Conservation (phyloP, 2,113 vertebrate species). For the Pyrgilauda ruficollis region DNA sequence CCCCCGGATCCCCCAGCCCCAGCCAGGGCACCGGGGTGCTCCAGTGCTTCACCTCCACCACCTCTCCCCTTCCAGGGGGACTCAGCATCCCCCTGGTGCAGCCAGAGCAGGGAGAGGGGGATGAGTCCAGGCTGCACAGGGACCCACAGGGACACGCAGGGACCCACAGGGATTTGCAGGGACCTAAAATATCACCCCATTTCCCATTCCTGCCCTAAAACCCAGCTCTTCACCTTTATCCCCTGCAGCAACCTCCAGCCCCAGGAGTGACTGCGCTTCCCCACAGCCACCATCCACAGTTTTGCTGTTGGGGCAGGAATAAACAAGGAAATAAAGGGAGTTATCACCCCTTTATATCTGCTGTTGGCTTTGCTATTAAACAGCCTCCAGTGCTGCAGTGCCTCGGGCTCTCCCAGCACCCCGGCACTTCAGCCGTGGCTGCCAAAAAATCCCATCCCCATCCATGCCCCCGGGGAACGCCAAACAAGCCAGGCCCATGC, state of each 20-base stretch:
- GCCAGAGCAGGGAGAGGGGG: neutral
- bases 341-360: neutral
- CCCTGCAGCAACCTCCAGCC: neutral
- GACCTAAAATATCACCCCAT: neutral
- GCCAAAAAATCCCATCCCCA: neutral
- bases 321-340: neutral
- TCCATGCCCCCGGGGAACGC: neutral
- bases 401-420: neutral
- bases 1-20: neutral
- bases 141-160: neutral
- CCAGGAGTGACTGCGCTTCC: rapidly evolving
- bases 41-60: rapidly evolving
- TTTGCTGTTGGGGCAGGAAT: neutral
- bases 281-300: neutral
- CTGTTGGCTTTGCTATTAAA: neutral
- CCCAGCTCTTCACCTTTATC: rapidly evolving
- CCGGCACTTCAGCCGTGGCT: rapidly evolving
- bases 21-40: neutral
- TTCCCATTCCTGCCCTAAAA: neutral
- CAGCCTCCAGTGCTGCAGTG: rapidly evolving
- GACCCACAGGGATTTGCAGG: neutral
- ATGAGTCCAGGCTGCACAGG: neutral
- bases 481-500: rapidly evolving
- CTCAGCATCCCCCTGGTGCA: neutral
- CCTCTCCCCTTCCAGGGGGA: neutral